Evolutionary conservation across 1,140 invertebrate species (phyloP).

Genomic region (Lepidurus apus): DNA sequence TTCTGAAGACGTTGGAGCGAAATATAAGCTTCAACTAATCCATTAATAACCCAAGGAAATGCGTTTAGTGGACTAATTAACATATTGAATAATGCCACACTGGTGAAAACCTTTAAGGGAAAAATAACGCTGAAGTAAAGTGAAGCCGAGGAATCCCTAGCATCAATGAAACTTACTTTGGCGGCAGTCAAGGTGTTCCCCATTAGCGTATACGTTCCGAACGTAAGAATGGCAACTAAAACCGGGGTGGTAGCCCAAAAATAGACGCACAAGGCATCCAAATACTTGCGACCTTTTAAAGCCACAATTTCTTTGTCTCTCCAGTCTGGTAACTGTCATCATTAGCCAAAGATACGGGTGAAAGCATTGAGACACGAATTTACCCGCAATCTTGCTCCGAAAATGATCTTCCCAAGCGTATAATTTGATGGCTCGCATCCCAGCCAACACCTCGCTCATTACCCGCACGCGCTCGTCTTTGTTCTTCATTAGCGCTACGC

Average conservation of each 20-base stretch:
- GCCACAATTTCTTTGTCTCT: conserved; percentile 67
- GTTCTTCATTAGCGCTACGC: conserved; percentile 78
- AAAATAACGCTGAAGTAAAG: conserved; percentile 25
- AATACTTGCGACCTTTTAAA: conserved; percentile 81
- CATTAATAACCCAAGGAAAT: conserved; percentile 98
- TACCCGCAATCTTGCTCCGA: conserved; percentile 55
- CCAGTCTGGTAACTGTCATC: not conserved
- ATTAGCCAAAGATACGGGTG: not conserved
- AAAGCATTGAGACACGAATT: conserved; percentile 35
- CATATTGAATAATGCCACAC: conserved; percentile 91
- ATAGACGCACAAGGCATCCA: conserved; percentile 97
- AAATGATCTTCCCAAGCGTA: conserved; percentile 93
- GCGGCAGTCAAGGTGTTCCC: conserved; percentile 77
- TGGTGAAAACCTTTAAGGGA: conserved; percentile 71
- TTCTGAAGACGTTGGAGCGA: conserved; percentile 75
- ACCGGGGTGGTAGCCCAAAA: conserved; percentile 99
- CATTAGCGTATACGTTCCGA: conserved; percentile 77
- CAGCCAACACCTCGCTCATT: conserved; percentile 79
- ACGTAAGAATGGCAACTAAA: conserved; percentile 85
- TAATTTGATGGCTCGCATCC: conserved; percentile 84
- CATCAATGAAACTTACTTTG: conserved; percentile 54
- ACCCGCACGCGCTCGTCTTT: conserved; percentile 88
- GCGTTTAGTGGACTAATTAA: conserved; percentile 92
- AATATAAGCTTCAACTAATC: conserved; percentile 87
- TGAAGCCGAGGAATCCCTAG: conserved; percentile 20